These are phyloP conservation scores for Chouioia cunea DNA, from an alignment of 2,888 invertebrate species.

Conservation along the genomic window DNA sequence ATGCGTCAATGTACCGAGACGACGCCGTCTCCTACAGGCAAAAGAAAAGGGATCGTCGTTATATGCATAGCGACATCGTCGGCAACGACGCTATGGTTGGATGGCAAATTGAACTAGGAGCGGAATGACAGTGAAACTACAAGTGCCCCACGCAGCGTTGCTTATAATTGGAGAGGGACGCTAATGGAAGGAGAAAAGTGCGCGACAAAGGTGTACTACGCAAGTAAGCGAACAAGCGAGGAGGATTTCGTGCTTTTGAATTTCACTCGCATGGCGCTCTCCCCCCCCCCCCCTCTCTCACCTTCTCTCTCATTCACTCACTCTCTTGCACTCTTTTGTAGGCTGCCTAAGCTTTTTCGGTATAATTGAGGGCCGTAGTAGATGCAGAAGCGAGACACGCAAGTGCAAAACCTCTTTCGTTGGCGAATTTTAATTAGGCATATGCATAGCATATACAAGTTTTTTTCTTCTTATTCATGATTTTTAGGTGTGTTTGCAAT, in stretches of 20 bases:
- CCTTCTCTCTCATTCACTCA: no score
- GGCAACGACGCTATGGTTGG: neutral
- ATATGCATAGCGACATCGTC: neutral
- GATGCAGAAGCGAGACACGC: no score
- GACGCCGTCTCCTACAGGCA: neutral
- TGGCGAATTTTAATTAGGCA: no score
- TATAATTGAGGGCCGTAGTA: no score
- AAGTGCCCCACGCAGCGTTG: slow-evolving; percentile 23
- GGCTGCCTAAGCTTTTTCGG: no score
- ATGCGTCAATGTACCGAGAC: slow-evolving; percentile 20
- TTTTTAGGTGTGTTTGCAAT: no score
- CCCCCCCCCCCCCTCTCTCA: no score
- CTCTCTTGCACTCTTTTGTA: no score
- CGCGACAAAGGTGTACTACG: neutral
- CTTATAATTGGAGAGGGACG: slow-evolving; percentile 39
- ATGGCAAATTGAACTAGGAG: slow-evolving; percentile 46
- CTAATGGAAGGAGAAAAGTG: slow-evolving; percentile 29
- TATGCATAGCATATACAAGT: no score
- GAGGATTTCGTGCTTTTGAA: slow-evolving; percentile 22
- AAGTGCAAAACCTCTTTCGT: no score
- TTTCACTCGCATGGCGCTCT: slow-evolving; percentile 5
- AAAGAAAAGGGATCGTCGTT: slow-evolving; percentile 10
- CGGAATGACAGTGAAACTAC: slow-evolving; percentile 48
- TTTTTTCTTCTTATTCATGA: no score
- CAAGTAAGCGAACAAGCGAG: neutral